Conservation (phyloP, 2,797 vertebrate genomes). For the Spinus pinus region DNA sequence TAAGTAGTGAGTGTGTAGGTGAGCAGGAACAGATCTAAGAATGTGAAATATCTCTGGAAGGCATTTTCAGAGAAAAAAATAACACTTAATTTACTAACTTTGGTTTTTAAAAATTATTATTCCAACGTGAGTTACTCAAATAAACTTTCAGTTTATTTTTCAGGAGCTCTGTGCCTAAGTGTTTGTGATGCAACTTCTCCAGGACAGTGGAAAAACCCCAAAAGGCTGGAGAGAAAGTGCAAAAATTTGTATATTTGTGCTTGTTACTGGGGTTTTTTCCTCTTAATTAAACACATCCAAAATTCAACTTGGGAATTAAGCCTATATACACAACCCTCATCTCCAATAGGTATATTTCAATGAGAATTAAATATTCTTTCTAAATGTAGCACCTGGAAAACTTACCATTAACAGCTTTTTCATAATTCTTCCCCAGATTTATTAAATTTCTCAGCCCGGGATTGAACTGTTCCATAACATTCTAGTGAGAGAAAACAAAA, state of each 20-base stretch:
- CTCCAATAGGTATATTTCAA: not conserved
- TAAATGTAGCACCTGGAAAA: not conserved
- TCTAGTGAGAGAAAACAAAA: constrained; percentile 77
- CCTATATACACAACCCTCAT: not conserved
- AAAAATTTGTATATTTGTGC: not conserved
- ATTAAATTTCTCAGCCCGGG: constrained; percentile 94
- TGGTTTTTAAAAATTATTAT: not conserved
- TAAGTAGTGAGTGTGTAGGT: not conserved
- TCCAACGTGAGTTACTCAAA: not conserved
- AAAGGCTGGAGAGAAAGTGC: not conserved
- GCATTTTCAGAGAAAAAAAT: not conserved
- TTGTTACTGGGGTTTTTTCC: not conserved
- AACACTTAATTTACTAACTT: not conserved
- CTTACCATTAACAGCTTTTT: constrained; percentile 94
- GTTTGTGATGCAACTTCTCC: not conserved
- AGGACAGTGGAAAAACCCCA: not conserved
- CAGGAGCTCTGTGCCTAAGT: not conserved
- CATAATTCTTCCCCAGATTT: constrained; percentile 96
- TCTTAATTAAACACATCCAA: not conserved
- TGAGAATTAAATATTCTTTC: not conserved
- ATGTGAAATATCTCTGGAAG: not conserved
- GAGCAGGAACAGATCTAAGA: not conserved
- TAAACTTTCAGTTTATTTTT: not conserved
- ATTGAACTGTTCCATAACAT: constrained; percentile 99
- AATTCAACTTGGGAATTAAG: not conserved